Base-by-base conservation (phyloP, 2,888 invertebrate genomes). In the Coenonympha arcania region DNA sequence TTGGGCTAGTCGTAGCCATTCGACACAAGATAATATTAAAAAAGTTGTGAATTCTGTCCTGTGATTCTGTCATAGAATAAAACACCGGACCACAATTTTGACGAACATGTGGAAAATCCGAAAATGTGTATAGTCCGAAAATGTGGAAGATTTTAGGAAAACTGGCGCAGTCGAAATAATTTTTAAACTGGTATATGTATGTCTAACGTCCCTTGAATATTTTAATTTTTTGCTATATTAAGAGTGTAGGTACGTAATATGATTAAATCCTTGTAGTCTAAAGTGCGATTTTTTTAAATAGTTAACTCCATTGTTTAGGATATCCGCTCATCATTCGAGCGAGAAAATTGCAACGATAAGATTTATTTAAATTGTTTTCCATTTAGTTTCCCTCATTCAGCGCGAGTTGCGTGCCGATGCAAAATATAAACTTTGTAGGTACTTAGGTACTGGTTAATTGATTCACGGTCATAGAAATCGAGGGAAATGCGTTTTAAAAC, bases 381-480 rank as follows among this genome's bases (percentile, higher is more conserved):
- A 41, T 50, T 28, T 30, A n/a, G 52, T 44, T 52, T 46, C 52
- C 45, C 42, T 33, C 26, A 42, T 39, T 45, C 26, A 15, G 37
- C 50, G 40, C 19, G 9, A 24, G 24, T 50, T 54, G 61, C 57
- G 57, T 55, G 50, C 31, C 22, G 16, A 43, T 44, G 36, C 46
- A 50, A 47, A 54, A 37, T 34, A 51, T 48, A 52, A 56, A 30
- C 20, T 6, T 6, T 37, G 31, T n/a, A n/a, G n/a, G n/a, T 28
- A 19, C 13, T 36, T 37, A 53, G 49, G 59, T 61, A 62, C 19
- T 45, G 52, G 49, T 58, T 61, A 62, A 65, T 57, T 58, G 62
- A 61, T 61, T 67, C 69, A 71, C 66, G 73, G 77, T 59, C 64
- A 63, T 74, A 74, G 79, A 79, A 79, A 79, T 72, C 65, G 69